Conservation (phyloP, 2,797 vertebrate species). For the Labeo calbasu region DNA sequence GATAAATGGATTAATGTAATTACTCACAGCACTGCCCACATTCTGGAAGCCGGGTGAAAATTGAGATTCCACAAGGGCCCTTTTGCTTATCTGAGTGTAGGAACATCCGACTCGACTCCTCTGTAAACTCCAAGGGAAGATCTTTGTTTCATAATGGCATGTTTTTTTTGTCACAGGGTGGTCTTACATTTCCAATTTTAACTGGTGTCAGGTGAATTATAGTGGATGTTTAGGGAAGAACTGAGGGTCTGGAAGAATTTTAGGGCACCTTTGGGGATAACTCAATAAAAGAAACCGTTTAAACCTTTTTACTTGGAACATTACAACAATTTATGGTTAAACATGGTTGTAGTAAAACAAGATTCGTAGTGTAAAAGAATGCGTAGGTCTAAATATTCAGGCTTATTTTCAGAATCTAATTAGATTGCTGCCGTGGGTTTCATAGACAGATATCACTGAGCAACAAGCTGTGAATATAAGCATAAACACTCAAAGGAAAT, state of each 20-base stretch:
- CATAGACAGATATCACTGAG: neutral
- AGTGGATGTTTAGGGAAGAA: constrained; percentile 7
- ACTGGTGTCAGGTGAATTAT: constrained; percentile 19
- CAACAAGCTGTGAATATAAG: neutral
- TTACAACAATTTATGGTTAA: constrained; percentile 10
- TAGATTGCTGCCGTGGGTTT: constrained; percentile 11
- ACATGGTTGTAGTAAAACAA: constrained; percentile 11
- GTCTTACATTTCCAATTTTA: constrained; percentile 42
- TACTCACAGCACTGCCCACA: constrained; percentile 89
- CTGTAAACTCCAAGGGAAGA: constrained; percentile 42
- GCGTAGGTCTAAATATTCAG: neutral
- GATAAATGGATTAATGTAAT: constrained; percentile 93
- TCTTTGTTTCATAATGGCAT: constrained; percentile 43
- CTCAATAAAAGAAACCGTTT: constrained; percentile 17
- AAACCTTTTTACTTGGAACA: neutral
- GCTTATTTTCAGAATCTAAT: constrained; percentile 6
- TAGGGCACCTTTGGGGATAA: constrained; percentile 6
- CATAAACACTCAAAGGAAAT: neutral
- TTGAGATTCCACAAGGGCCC: constrained; percentile 87
- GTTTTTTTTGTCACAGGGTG: constrained; percentile 31
- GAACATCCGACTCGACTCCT: constrained; percentile 66
- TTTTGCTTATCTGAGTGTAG: constrained; percentile 87
- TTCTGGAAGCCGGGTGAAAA: constrained; percentile 92
- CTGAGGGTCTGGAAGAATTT: neutral
- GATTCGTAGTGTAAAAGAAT: constrained; percentile 6